Evolutionary conservation across 2,888 invertebrate species (phyloP).

Genomic region (Trichopoda pennipes): DNA sequence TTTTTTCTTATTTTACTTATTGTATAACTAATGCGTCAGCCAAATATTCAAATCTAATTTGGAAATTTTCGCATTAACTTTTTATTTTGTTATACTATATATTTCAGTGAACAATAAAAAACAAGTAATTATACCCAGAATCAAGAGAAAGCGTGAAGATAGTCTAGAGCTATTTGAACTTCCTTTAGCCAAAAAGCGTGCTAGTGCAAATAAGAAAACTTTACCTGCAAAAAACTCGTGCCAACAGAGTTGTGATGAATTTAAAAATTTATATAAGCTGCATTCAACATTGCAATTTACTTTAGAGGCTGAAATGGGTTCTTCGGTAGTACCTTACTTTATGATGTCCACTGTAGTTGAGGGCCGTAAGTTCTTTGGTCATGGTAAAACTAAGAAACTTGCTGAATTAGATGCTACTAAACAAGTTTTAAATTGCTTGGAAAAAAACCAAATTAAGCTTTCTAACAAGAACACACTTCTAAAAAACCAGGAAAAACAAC

Average conservation of each 20-base stretch:
- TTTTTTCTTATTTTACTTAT: too few species aligned
- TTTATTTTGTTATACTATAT: background rate
- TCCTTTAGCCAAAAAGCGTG: slow-evolving; percentile 7
- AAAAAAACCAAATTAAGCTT: slow-evolving; percentile 2
- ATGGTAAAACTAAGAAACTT: slow-evolving; percentile 41
- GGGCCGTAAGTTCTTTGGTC: slow-evolving; percentile 44
- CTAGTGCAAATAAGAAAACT: background rate
- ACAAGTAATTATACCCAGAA: background rate
- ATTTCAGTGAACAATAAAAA: background rate
- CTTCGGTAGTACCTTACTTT: slow-evolving; percentile 4
- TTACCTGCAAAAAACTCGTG: background rate
- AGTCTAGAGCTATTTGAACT: background rate
- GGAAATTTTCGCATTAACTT: background rate
- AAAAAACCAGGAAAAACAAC: background rate
- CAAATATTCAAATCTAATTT: too few species aligned
- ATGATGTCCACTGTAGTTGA: slow-evolving; percentile 35
- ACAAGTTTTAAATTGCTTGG: slow-evolving; percentile 26
- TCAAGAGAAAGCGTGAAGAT: slow-evolving; percentile 5
- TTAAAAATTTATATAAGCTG: slow-evolving; percentile 3
- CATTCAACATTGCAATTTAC: slow-evolving; percentile 37
- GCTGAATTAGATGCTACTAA: slow-evolving; percentile 29
- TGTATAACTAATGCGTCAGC: too few species aligned
- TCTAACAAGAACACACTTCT: background rate
- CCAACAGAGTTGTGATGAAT: background rate
- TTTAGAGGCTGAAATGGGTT: slow-evolving; percentile 39